Evolutionary conservation across 2,113 vertebrate genomes (phyloP).

Genomic region (Polypterus senegalus): DNA sequence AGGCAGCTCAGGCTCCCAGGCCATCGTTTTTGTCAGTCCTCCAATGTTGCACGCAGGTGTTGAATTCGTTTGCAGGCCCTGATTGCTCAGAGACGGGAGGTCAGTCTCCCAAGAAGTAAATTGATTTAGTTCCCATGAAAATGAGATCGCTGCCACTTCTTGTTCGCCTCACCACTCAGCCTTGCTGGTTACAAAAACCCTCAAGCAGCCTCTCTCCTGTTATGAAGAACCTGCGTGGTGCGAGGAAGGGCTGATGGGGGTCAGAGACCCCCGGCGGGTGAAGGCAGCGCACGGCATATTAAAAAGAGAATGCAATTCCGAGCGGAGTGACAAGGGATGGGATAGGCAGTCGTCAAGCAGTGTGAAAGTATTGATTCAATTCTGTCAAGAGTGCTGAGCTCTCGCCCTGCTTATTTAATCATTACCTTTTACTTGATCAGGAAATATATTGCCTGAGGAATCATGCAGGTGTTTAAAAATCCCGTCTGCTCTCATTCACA

Average conservation of each 20-base stretch:
- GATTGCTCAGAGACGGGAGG: not conserved
- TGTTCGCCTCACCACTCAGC: not conserved
- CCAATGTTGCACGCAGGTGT: not conserved
- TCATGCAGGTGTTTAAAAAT: too few species aligned
- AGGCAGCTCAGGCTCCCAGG: too few species aligned
- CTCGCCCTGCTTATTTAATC: slow-evolving; percentile 13
- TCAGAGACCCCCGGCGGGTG: not conserved
- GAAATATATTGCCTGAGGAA: too few species aligned
- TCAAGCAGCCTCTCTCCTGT: not conserved
- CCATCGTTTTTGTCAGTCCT: too few species aligned
- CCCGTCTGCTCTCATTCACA: too few species aligned
- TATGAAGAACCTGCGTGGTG: not conserved
- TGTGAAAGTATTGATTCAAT: slow-evolving; percentile 14
- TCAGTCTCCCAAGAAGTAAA: slow-evolving; percentile 2
- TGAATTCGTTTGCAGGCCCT: slow-evolving; percentile 1
- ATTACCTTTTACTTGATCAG: not conserved
- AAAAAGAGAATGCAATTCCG: not conserved
- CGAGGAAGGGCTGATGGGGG: not conserved
- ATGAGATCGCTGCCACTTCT: not conserved
- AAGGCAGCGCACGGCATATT: not conserved
- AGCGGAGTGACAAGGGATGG: not conserved
- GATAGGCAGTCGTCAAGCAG: not conserved
- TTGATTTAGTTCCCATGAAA: not conserved
- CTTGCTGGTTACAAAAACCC: not conserved
- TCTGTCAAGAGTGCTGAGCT: not conserved